phyloP scores from a whole-genome alignment of 2,113 vertebrate species.

The Cebidichthys violaceus region DNA sequence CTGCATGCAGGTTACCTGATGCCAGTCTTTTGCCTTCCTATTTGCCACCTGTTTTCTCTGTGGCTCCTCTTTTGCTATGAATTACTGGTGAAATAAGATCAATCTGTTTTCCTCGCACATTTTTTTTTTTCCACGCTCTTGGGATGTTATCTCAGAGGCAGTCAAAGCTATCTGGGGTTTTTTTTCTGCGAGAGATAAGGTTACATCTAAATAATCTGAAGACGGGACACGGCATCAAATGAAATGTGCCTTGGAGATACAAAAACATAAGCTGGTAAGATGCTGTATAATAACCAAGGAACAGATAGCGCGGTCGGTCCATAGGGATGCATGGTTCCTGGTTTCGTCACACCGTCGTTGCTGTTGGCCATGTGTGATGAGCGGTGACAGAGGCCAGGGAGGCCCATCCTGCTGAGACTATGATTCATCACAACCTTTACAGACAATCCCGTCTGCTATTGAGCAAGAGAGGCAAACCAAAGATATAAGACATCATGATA shows the following conservation, averaged over 20 bases:
- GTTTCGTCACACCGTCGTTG: conserved; percentile 21
- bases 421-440: conserved; percentile 40
- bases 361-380: conserved; percentile 31
- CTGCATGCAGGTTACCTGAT: conserved; percentile 9
- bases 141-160: conserved; percentile 9
- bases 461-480: conserved; percentile 19
- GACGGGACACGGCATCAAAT: neutral
- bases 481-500: conserved; percentile 3
- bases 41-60: conserved; percentile 9
- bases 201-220: conserved; percentile 21
- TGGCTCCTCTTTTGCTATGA: neutral
- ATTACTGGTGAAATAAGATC: neutral
- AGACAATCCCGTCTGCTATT: conserved; percentile 13
- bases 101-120: neutral
- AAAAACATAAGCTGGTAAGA: neutral
- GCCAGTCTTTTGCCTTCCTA: conserved; percentile 3
- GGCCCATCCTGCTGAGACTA: conserved; percentile 15
- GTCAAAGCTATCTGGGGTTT: neutral
- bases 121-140: neutral
- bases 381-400: conserved; percentile 20
- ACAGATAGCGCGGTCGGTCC: neutral
- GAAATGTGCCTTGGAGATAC: neutral
- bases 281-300: neutral
- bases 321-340: conserved; percentile 20
- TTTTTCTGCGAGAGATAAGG: conserved; percentile 1